Conservation (phyloP, 1,140 invertebrate genomes). For the Xylocopa sonorina region DNA sequence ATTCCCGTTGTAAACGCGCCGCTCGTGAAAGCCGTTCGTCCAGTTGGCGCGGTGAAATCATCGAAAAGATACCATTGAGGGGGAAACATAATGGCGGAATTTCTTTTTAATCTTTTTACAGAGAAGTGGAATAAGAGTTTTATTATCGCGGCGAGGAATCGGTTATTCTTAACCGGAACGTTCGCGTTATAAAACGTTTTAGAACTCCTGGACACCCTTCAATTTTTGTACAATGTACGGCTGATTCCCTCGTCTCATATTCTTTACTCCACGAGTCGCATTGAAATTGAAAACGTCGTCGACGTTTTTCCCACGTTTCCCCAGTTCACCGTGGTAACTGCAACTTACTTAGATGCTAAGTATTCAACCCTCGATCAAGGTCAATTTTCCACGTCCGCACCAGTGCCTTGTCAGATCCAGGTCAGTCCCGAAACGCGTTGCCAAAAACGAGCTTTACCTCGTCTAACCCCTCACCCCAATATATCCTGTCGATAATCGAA, state of each 20-base stretch:
- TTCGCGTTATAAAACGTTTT: background rate
- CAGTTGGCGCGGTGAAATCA: conserved; percentile 5
- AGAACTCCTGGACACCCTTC: too few species aligned
- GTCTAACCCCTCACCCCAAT: background rate
- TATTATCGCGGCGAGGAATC: background rate
- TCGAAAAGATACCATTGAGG: background rate
- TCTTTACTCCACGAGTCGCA: too few species aligned
- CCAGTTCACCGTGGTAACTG: too few species aligned
- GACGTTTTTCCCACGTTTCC: too few species aligned
- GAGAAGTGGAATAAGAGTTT: background rate
- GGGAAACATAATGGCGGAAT: background rate
- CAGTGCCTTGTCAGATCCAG: background rate
- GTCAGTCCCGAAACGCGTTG: background rate
- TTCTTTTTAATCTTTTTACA: background rate
- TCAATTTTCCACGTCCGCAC: conserved; percentile 9
- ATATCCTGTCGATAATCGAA: conserved; percentile 22
- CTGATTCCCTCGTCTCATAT: too few species aligned
- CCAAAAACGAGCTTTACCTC: background rate
- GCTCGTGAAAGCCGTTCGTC: background rate
- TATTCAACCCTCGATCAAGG: background rate
- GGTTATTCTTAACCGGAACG: too few species aligned
- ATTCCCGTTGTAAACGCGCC: background rate
- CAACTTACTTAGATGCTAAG: background rate
- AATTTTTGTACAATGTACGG: too few species aligned
- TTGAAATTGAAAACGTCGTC: background rate